Percentiles rank a stretch among this genome's conserved stretches.
These are phyloP conservation scores for Dendrolimus punctatus DNA, from an alignment of 1,140 invertebrate species.

Conservation along the genomic window DNA sequence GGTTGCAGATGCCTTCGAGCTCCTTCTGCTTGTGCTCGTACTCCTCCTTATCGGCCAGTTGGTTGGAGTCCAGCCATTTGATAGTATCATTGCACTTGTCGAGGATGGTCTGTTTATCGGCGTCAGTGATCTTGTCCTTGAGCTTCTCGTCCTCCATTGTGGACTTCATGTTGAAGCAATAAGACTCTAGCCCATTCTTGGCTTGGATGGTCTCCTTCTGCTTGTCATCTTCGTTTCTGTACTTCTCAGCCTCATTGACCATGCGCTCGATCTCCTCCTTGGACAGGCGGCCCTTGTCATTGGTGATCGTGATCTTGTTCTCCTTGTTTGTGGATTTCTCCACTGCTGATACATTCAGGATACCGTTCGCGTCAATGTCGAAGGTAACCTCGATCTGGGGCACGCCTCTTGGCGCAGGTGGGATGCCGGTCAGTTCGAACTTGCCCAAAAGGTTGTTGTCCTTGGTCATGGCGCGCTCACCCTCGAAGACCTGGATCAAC, in stretches of 20 bases:
- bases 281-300: conserved; percentile 96
- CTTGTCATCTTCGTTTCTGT: conserved; percentile 92
- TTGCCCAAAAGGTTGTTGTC: conserved; percentile 95
- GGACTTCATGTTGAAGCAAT: conserved; percentile 98
- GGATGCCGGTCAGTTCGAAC: conserved; percentile 95
- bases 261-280: conserved; percentile 98
- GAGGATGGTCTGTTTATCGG: conserved; percentile 88
- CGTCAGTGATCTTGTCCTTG: conserved; percentile 91
- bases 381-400: conserved; percentile 96
- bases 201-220: conserved; percentile 90
- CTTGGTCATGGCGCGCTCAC: conserved; percentile 93
- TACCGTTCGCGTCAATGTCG: conserved; percentile 91
- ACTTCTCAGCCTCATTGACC: conserved; percentile 97
- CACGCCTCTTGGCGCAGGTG: conserved; percentile 94
- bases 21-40: conserved; percentile 95
- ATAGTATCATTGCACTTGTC: conserved; percentile 96
- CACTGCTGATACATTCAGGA: conserved; percentile 88
- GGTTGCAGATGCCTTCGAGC: conserved; percentile 87
- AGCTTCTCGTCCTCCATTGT: conserved; percentile 93
- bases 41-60: conserved; percentile 93
- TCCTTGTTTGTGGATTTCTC: conserved; percentile 96
- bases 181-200: conserved; percentile 95
- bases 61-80: conserved; percentile 95
- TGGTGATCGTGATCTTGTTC: conserved; percentile 98
- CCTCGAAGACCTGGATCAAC: conserved; percentile 91